Percentiles rank a stretch among this genome's conserved stretches.
Conservation (phyloP, 2,888 invertebrate genomes). For the Steinernema carpocapsae region DNA sequence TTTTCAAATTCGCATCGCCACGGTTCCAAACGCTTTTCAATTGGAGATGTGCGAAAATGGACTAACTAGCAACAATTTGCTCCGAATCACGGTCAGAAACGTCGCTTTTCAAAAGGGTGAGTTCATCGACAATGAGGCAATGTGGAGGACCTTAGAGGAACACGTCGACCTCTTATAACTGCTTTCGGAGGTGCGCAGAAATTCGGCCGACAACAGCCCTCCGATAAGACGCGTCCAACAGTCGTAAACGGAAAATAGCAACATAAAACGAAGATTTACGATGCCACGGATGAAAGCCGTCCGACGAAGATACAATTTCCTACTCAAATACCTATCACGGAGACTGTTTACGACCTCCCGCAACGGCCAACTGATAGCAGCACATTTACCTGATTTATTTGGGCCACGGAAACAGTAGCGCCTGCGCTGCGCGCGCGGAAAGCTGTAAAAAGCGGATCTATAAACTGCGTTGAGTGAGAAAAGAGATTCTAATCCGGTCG, state of each 20-base stretch:
- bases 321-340: slow-evolving; percentile 35
- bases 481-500: slow-evolving; percentile 21
- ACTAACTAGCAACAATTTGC: background rate
- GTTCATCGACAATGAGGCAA: no score
- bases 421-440: background rate
- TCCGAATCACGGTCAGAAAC: background rate
- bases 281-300: slow-evolving; percentile 21
- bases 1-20: background rate
- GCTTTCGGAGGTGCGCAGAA: background rate
- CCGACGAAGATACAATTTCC: slow-evolving; percentile 35
- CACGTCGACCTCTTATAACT: no score
- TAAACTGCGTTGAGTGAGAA: background rate
- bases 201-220: slow-evolving; percentile 25
- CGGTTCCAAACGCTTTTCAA: background rate
- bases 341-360: slow-evolving; percentile 33
- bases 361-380: slow-evolving; percentile 31
- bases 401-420: slow-evolving; percentile 33
- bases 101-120: background rate
- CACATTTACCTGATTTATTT: slow-evolving; percentile 35
- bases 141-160: no score
- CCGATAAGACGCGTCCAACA: slow-evolving; percentile 31
- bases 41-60: background rate
- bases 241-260: slow-evolving; percentile 32
- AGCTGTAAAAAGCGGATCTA: slow-evolving; percentile 23
- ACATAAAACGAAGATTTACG: slow-evolving; percentile 35